Base-by-base conservation (phyloP, 2,888 invertebrate genomes). In the Paralinhomoeus sp. region DNA sequence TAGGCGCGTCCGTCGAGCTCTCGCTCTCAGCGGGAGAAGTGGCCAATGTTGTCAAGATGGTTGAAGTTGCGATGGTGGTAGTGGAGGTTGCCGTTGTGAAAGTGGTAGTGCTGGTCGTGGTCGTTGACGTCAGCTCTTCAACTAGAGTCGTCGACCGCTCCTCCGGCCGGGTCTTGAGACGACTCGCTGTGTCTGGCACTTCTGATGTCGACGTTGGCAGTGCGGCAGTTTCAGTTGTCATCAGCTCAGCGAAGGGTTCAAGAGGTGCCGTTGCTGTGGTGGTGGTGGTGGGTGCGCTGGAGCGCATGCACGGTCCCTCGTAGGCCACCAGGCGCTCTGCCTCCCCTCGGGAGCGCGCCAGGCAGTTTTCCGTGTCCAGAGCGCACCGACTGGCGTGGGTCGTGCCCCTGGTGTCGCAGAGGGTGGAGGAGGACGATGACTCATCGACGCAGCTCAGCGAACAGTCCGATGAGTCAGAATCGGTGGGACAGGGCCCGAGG, bases 331-430 rank as follows among this genome's bases (percentile, higher is more conserved):
- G 5, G 2, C 15, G 15, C 3, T 9, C 23, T 3, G 5, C 18
- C 17, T 23, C 24, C 3, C 24, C 24, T 12, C 5, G 3, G 5
- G 42, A 45, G 23, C 41, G 17, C 39, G 47, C 46, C 15, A 45
- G 18, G 43, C 53, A 53, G 24, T 51, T 48, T 24, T 47, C 48
- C 27, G 50, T 48, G 23, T 47, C 20, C 33, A 52, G 51, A 15
- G 44, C 44, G 37, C 53, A 53, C 12, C 48, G n/a, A 27, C 48
- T 53, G 9, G 47, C 45, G 37, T 53, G 51, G 1, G 50, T 51
- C 1, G 9, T 31, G 31, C 23, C 22, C 22, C 21, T 9, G 9
- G 3, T 22, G 34, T 41, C 41, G 34, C 41, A 41, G 15, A 41
- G 22, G 20, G 41, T 33, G 22, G 5, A 33, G 12, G 9, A 13